Evolutionary conservation across 2,113 vertebrate species (phyloP).

Genomic region (Rhinolophus sinicus): DNA sequence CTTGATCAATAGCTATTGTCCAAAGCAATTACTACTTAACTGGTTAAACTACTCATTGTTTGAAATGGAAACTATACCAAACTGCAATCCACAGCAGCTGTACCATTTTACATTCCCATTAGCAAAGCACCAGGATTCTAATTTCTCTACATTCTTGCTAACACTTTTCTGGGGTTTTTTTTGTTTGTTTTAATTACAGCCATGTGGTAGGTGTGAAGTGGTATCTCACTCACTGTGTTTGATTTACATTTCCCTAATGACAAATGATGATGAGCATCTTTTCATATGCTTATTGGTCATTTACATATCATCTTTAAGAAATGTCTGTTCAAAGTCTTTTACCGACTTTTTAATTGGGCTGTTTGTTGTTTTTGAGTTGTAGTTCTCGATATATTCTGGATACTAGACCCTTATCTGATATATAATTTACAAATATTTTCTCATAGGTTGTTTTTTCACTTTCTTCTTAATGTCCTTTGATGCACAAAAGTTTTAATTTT

Average conservation of each 20-base stretch:
- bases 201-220: background rate
- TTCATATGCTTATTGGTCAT: background rate
- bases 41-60: background rate
- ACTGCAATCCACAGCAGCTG: background rate
- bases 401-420: background rate
- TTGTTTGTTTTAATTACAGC: background rate
- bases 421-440: background rate
- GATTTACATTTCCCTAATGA: background rate
- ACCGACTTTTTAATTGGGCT: background rate
- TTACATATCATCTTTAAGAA: background rate
- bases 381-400: background rate
- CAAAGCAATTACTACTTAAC: constrained; percentile 17
- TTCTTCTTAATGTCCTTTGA: background rate
- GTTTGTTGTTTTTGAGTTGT: background rate
- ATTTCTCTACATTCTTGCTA: background rate
- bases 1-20: background rate
- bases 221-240: background rate
- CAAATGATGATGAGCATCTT: background rate
- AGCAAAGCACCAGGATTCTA: background rate
- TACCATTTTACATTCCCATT: background rate
- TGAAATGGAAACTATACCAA: constrained; percentile 18
- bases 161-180: background rate
- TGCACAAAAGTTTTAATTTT: background rate
- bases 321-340: background rate
- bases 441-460: background rate